phyloP scores from a whole-genome alignment of 2,113 vertebrate species.

The Prionailurus bengalensis region DNA sequence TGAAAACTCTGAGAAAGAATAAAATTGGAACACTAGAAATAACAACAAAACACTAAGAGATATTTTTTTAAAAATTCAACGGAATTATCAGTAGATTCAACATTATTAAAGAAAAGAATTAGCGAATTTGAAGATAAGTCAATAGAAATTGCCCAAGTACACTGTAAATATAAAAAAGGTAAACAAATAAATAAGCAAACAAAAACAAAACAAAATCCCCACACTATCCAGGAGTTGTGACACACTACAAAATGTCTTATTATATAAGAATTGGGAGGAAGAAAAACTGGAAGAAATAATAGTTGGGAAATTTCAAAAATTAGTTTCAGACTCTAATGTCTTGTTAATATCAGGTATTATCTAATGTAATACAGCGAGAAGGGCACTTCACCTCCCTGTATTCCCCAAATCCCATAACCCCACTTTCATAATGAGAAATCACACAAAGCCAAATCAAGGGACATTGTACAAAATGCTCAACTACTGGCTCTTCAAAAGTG shows the following conservation, averaged over 20 bases:
- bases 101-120: not conserved
- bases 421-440: not conserved
- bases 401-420: not conserved
- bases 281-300: not conserved
- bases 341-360: not conserved
- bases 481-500: not conserved
- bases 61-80: not conserved
- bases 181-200: not conserved
- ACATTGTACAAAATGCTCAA: not conserved
- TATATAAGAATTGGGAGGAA: not conserved
- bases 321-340: not conserved
- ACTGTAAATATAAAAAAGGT: not conserved
- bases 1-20: not conserved
- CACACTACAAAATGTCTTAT: not conserved
- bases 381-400: not conserved
- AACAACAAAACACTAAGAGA: not conserved
- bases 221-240: not conserved
- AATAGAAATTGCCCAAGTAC: not conserved
- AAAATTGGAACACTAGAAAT: not conserved
- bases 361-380: not conserved
- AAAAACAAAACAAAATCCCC: not conserved
- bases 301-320: not conserved
- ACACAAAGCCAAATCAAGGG: not conserved
- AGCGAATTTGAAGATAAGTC: not conserved
- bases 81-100: not conserved